A percentile compares a stretch with the other conserved stretches of the same genome.
Evolutionary conservation across 2,797 vertebrate genomes (phyloP).

Genomic region (Acanthis flammea): DNA sequence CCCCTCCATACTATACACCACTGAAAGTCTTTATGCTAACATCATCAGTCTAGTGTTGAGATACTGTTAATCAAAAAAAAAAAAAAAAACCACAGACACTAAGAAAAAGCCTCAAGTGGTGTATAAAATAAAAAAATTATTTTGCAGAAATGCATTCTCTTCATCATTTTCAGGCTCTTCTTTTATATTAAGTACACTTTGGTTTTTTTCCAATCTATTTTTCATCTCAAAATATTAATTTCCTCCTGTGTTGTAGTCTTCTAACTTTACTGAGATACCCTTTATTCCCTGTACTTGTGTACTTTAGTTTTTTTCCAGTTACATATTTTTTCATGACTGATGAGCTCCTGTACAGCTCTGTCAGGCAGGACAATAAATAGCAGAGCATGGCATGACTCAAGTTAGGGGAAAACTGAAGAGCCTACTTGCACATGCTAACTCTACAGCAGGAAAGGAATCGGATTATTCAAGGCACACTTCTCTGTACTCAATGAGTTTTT

Average conservation of each 20-base stretch:
- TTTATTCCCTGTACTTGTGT: background rate
- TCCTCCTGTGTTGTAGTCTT: background rate
- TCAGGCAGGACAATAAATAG: background rate
- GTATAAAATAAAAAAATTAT: background rate
- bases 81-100: fast-evolving
- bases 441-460: background rate
- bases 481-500: background rate
- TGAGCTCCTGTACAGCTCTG: background rate
- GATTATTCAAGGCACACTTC: background rate
- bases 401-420: background rate
- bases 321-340: background rate
- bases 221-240: background rate
- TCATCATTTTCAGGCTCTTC: background rate
- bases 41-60: background rate
- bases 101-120: background rate
- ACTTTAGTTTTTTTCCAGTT: background rate
- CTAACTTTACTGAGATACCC: background rate
- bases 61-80: background rate
- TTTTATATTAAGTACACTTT: background rate
- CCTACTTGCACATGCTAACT: background rate
- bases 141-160: background rate
- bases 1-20: background rate
- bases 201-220: background rate
- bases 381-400: background rate
- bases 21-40: background rate